Evolutionary conservation across 2,888 invertebrate species (phyloP), one percentile per base, ranked within the genome.

Genomic region (Xestia ashworthii): DNA sequence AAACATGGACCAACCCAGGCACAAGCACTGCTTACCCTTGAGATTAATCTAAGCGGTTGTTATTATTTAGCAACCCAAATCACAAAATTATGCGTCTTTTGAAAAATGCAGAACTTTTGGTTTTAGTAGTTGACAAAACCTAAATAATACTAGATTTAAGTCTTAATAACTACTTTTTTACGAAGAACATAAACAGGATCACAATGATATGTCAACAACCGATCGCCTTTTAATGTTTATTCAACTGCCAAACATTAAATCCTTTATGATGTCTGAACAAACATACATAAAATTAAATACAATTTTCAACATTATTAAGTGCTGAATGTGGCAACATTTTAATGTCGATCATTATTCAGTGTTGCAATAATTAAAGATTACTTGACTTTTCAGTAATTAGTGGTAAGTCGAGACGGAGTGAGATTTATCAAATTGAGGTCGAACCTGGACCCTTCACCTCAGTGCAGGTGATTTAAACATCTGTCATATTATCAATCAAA

Each of bases 371-470:
- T 82, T 87, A 87, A 87, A 88, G 85, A 83, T 85, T 81, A 82
- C 85, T 83, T 89, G 85, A 84, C 82, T 87, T 88, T 89, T 85
- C 84, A 82, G 85, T 87, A 89, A 89, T 89, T 85, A 89, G 82
- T 68, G 75, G 80, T 76, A 73, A 83, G 83, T 81, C 80, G 77
- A 85, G 82, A 74, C 58, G 77, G 78, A 77, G 76, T 80, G 78
- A 83, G 87, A 81, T 87, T 84, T 84, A 86, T 88, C 85, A 81
- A 74, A 89, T 87, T 86, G 83, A 88, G 89, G 88, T 87, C 88
- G 82, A 73, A 74, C 53, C 74, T 74, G 73, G 78, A 83, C 89
- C 88, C 82, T 87, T 88, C 89, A 87, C 88, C 84, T 83, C 76
- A 69, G 44, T 58, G 38, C 80, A 83, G 87, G 85, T 80, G 81